These are phyloP conservation scores for Sylvicola cinctus DNA, from an alignment of 2,888 invertebrate species.

Conservation along the genomic window DNA sequence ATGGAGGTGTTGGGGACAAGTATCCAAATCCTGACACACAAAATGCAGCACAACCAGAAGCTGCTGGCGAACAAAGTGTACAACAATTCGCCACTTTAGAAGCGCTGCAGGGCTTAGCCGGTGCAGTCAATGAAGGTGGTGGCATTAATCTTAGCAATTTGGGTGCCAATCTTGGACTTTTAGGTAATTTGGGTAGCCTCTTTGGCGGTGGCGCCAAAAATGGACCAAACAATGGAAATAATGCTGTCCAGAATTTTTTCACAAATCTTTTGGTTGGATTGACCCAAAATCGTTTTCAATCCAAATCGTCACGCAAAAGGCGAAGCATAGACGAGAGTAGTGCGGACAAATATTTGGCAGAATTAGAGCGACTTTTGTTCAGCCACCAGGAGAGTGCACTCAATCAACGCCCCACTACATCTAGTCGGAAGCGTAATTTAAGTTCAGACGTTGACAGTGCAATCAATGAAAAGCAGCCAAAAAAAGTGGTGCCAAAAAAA, in stretches of 20 bases:
- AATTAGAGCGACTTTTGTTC: too few relatives aligned
- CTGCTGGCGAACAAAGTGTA: constrained; percentile 3
- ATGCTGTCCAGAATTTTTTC: too few relatives aligned
- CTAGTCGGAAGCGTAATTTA: too few relatives aligned
- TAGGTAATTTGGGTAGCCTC: constrained; percentile 8
- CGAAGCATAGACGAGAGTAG: too few relatives aligned
- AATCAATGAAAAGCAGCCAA: too few relatives aligned
- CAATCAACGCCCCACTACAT: too few relatives aligned
- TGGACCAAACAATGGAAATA: too few relatives aligned
- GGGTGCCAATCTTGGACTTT: constrained; percentile 7
- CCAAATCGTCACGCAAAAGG: too few relatives aligned
- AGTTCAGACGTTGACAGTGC: too few relatives aligned
- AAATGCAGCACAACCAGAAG: constrained; percentile 4
- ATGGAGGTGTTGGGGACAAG: constrained; percentile 12
- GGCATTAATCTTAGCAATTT: constrained; percentile 9
- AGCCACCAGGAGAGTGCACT: too few relatives aligned
- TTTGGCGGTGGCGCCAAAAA: constrained; percentile 2
- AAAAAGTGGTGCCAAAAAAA: too few relatives aligned
- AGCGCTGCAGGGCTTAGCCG: constrained; percentile 6
- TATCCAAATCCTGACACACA: constrained; percentile 2
- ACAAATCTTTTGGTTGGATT: not conserved
- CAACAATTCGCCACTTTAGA: constrained; percentile 5
- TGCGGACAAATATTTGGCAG: too few relatives aligned
- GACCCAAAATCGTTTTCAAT: not conserved
- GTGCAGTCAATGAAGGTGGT: constrained; percentile 6